phyloP scores from a whole-genome alignment of 2,113 vertebrate genomes.

The Phainopepla nitens region DNA sequence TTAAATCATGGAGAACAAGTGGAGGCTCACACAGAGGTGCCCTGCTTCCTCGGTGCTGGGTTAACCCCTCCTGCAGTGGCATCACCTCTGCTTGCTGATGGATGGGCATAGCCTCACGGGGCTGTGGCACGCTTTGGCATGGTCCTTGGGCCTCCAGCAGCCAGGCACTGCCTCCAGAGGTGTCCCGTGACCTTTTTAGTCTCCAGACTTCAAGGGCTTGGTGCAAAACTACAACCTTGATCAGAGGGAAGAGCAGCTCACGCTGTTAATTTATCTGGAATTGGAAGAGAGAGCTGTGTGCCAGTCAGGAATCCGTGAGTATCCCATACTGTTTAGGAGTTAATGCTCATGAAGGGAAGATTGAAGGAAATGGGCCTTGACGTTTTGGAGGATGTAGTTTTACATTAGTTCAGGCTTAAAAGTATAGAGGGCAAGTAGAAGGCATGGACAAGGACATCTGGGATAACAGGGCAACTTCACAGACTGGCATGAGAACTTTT shows the following conservation, averaged over 20 bases:
- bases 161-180: background rate
- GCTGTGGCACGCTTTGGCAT: background rate
- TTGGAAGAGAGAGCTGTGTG: background rate
- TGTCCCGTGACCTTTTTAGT: background rate
- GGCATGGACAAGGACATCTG: background rate
- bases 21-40: background rate
- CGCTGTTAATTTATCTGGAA: background rate
- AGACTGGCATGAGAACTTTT: background rate
- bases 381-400: background rate
- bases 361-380: constrained; percentile 40
- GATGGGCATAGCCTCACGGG: accelerated
- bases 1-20: accelerated
- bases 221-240: background rate
- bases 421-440: background rate
- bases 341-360: constrained; percentile 17
- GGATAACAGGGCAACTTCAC: background rate
- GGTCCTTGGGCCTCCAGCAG: background rate
- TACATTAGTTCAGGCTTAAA: background rate
- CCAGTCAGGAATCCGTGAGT: accelerated
- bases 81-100: background rate
- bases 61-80: background rate
- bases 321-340: background rate
- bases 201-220: background rate
- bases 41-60: accelerated
- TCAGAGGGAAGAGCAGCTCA: background rate